Evolutionary conservation across 2,888 invertebrate genomes (phyloP).

Genomic region (Periphyllus acericola): DNA sequence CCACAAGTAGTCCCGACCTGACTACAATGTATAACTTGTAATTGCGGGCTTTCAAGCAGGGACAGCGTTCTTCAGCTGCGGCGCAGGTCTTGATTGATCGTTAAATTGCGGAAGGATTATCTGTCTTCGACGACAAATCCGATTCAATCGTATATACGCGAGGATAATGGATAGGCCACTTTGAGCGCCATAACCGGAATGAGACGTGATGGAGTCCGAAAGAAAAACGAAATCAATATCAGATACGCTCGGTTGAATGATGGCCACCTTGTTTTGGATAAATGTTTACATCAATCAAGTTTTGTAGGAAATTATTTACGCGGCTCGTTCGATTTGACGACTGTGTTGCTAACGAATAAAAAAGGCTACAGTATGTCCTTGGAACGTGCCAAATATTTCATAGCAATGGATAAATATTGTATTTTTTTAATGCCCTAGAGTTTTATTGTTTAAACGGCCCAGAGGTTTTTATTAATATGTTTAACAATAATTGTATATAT

Average conservation of each 20-base stretch:
- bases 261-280: neutral
- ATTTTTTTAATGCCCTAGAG: too few relatives aligned
- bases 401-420: too few relatives aligned
- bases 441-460: too few relatives aligned
- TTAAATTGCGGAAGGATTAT: slow-evolving; percentile 11
- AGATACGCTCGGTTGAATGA: neutral
- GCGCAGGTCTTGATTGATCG: slow-evolving; percentile 21
- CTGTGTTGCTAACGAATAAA: neutral
- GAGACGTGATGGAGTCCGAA: neutral
- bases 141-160: neutral
- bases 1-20: neutral
- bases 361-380: neutral
- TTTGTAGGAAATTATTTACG: neutral
- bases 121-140: neutral
- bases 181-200: neutral
- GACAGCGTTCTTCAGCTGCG: neutral
- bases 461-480: too few relatives aligned
- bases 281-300: neutral
- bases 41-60: neutral
- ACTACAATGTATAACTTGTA: slow-evolving; percentile 6
- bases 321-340: neutral
- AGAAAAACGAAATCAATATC: slow-evolving; percentile 5
- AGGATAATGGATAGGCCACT: neutral
- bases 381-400: too few relatives aligned
- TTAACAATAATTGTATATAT: too few relatives aligned